Percentiles rank a stretch among this genome's conserved stretches.
These are phyloP conservation scores for Diloba caeruleocephala DNA, from an alignment of 2,888 invertebrate genomes.

Conservation along the genomic window DNA sequence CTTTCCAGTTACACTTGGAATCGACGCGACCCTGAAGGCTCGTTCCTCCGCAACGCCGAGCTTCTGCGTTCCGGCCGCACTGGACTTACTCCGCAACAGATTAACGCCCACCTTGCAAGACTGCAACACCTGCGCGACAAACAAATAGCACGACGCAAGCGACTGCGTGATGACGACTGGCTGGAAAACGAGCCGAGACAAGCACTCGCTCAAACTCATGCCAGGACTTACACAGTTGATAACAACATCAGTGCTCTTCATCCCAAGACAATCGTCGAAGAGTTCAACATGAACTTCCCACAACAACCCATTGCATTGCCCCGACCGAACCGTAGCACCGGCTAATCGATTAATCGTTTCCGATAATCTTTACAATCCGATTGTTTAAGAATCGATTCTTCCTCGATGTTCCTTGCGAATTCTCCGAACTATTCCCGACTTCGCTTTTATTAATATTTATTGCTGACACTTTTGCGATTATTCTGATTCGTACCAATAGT, in stretches of 20 bases:
- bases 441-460: constrained; percentile 36
- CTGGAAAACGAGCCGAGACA: constrained; percentile 75
- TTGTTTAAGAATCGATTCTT: constrained; percentile 47
- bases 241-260: constrained; percentile 88
- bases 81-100: constrained; percentile 78
- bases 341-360: constrained; percentile 53
- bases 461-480: constrained; percentile 32
- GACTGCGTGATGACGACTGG: constrained; percentile 75
- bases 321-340: constrained; percentile 61
- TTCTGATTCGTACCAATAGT: constrained; percentile 11
- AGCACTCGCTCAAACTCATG: constrained; percentile 83
- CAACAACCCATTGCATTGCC: constrained; percentile 64
- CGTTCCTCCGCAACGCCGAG: constrained; percentile 79
- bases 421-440: constrained; percentile 30
- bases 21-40: constrained; percentile 82
- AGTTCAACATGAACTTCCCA: constrained; percentile 80
- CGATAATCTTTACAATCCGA: constrained; percentile 39
- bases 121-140: constrained; percentile 80
- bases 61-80: constrained; percentile 80
- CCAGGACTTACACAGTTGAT: constrained; percentile 86
- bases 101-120: constrained; percentile 77
- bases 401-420: constrained; percentile 42
- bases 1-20: constrained; percentile 82
- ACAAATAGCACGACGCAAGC: constrained; percentile 76
- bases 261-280: constrained; percentile 89